A percentile compares a stretch with the other conserved stretches of the same genome.
Evolutionary conservation across 2,113 vertebrate species (phyloP).

Genomic region (Nesoenas mayeri): DNA sequence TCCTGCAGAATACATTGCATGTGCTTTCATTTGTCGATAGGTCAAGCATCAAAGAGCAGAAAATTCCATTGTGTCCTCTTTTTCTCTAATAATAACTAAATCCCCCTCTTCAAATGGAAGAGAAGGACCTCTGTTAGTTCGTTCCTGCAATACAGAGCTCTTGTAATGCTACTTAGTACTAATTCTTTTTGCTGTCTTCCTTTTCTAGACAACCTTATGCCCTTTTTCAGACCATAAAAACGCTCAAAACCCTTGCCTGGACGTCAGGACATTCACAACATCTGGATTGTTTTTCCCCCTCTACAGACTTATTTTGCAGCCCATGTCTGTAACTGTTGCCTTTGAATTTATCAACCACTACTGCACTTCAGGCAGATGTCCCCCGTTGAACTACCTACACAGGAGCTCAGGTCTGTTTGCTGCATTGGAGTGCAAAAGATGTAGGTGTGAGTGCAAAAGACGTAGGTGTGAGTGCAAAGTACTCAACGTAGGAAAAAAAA

Average conservation of each 20-base stretch:
- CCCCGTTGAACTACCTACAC: background rate
- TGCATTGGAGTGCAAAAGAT: background rate
- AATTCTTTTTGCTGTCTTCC: background rate
- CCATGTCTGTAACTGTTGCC: background rate
- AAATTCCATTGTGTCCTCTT: background rate
- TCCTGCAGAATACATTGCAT: background rate
- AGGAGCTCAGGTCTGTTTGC: background rate
- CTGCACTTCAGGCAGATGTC: background rate
- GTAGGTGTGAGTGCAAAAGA: slow-evolving; percentile 20
- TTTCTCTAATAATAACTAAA: background rate
- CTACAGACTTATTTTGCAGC: background rate
- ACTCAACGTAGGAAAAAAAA: background rate
- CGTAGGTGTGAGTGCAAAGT: slow-evolving; percentile 13
- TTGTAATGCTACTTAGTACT: background rate
- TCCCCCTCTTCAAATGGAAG: background rate
- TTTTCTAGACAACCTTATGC: background rate
- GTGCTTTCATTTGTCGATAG: background rate
- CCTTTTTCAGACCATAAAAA: background rate
- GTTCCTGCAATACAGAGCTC: background rate
- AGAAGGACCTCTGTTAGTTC: background rate
- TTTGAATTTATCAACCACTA: background rate
- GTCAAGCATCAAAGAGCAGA: background rate
- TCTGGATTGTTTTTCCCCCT: too few species aligned
- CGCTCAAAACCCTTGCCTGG: background rate
- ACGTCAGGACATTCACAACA: background rate